A percentile compares a stretch with the other conserved stretches of the same genome.
phyloP scores from a whole-genome alignment of 2,113 vertebrate species.

The Alaudala cheleensis region DNA sequence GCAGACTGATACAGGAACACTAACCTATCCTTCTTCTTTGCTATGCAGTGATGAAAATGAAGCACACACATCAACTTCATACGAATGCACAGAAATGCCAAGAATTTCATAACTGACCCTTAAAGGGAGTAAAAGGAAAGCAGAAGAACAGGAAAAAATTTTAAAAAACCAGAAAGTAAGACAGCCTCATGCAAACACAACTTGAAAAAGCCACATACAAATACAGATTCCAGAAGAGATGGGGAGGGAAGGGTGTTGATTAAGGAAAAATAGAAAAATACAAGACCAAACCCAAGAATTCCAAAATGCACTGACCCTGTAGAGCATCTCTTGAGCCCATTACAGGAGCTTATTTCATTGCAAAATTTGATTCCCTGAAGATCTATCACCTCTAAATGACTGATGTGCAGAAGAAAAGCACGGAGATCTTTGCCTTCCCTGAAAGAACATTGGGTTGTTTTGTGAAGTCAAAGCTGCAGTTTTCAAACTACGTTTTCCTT shows the following conservation, averaged over 20 bases:
- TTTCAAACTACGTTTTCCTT: neutral
- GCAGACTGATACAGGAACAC: neutral
- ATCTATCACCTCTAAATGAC: neutral
- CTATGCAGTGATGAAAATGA: slow-evolving; percentile 15
- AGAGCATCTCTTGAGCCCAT: neutral
- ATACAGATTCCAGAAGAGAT: neutral
- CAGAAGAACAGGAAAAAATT: too few relatives aligned
- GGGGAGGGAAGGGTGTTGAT: neutral
- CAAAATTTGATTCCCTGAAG: neutral
- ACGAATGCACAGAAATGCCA: neutral
- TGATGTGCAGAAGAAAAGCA: neutral
- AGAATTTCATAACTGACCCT: neutral
- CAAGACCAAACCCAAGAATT: neutral
- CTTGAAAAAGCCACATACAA: neutral
- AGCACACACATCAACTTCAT: neutral
- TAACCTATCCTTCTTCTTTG: neutral
- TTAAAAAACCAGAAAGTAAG: too few relatives aligned
- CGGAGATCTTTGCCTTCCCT: neutral
- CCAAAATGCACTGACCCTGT: neutral
- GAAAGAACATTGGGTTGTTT: neutral
- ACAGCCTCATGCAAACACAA: neutral
- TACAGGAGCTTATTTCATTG: neutral
- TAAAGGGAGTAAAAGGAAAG: neutral
- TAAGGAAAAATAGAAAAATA: neutral
- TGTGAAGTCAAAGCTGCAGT: neutral